These are phyloP conservation scores for Daphoenositta chrysoptera DNA, from an alignment of 2,113 vertebrate genomes.

Conservation along the genomic window DNA sequence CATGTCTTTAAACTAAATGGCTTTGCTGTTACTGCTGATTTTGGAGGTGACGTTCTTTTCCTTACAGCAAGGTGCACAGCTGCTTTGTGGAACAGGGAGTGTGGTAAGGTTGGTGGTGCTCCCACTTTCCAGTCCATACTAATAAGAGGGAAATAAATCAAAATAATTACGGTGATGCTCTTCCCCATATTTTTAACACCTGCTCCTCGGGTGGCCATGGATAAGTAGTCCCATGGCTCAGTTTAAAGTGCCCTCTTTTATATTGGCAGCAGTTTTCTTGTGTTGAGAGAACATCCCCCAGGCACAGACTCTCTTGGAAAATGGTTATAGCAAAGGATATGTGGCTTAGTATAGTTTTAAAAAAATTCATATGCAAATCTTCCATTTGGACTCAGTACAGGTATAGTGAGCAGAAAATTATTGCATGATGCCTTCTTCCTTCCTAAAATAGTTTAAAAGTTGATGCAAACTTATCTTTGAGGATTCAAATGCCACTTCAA, in stretches of 20 bases:
- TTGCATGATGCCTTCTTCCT: background rate
- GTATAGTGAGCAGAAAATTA: background rate
- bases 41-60: background rate
- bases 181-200: background rate
- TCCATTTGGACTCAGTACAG: background rate
- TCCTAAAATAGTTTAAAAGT: background rate
- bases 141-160: background rate
- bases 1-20: background rate
- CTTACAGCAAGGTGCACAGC: background rate
- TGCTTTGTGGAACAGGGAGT: background rate
- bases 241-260: background rate
- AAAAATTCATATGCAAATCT: background rate
- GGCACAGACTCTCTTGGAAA: background rate
- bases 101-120: background rate
- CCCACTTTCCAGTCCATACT: background rate
- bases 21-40: background rate
- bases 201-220: background rate
- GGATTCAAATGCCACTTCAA: background rate
- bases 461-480: conserved; percentile 16
- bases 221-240: background rate
- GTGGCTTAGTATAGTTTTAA: background rate
- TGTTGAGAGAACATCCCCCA: background rate
- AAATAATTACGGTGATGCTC: background rate
- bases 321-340: background rate
- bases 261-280: background rate